Percentiles rank a stretch among this genome's conserved stretches.
These are phyloP conservation scores for Drosophila dives DNA, from an alignment of 2,888 invertebrate genomes.

Conservation along the genomic window DNA sequence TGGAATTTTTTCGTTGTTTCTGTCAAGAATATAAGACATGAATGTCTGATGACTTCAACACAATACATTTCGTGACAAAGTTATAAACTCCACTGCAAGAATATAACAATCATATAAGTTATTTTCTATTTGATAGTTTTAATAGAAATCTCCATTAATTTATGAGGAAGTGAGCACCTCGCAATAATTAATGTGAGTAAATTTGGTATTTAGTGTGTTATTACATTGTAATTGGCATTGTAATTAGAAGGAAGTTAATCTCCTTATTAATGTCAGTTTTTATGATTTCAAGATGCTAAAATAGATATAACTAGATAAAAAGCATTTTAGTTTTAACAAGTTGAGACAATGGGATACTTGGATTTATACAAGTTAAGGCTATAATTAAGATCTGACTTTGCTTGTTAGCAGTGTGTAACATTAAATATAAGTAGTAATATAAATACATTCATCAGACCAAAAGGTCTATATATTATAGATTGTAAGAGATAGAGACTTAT, in stretches of 20 bases:
- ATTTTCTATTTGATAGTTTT: slow-evolving; percentile 15
- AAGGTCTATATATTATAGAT: background rate
- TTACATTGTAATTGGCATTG: slow-evolving; percentile 27
- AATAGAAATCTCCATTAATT: slow-evolving; percentile 4
- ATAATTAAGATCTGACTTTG: background rate
- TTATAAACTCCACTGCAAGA: background rate
- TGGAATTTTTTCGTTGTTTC: background rate
- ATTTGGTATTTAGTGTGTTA: slow-evolving; percentile 9
- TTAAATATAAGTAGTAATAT: background rate
- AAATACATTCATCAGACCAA: background rate
- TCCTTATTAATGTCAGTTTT: slow-evolving; percentile 5
- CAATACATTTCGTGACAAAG: background rate
- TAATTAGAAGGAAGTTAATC: slow-evolving; percentile 12
- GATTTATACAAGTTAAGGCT: background rate
- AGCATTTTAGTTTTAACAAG: background rate
- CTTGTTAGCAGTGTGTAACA: background rate
- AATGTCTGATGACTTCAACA: background rate
- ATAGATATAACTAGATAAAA: background rate
- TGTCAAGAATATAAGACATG: background rate
- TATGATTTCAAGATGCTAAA: background rate
- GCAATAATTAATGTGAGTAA: slow-evolving; percentile 17
- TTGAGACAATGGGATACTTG: background rate
- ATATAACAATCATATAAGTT: background rate
- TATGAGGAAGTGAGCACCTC: background rate
- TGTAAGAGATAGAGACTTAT: background rate